Evolutionary conservation across 2,888 invertebrate species (phyloP), one percentile per base, ranked within the genome.

Genomic region (Acrobasis consociella): DNA sequence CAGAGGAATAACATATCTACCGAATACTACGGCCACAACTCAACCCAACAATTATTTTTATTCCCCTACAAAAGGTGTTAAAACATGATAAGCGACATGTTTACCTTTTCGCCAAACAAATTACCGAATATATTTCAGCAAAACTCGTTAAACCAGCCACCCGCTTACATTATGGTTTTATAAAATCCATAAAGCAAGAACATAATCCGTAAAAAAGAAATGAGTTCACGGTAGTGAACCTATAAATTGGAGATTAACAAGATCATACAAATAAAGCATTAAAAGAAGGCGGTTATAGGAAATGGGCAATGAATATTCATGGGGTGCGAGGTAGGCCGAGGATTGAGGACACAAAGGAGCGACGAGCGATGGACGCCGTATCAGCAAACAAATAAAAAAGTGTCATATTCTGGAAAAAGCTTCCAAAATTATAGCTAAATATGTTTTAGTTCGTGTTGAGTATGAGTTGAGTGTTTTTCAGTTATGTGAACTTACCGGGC

Each of bases 241-340:
- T 31, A 62, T 62, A 62, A 62, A 62, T 62, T 49, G 49, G 49
- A 55, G 55, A 62, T 62, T 62, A 62, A 62, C 49, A 62, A 55
- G 62, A 62, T 62, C 67, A 65, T 65, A 67, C 64, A 65, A 67
- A 67, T 64, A 64, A 62, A 58, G 53, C 65, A 63, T 66, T 66
- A 67, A 66, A 65, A 66, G 49, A 49, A 49, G 60, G 69, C 66
- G 70, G 68, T 66, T 59, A 62, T 66, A 66, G 65, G 63, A 69
- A 61, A 77, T 72, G 74, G 71, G 70, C 74, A 71, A 80, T 83
- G 82, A 83, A 83, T 82, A 83, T 83, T 82, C 81, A 83, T 80
- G 70, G 76, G 67, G 38, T 15, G 16, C 10, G 59, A 59, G 22
- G 11, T 56, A 17, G 22, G 16, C 22, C 7, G 31, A 31, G 61